These are phyloP conservation scores for Sycon ciliatum DNA, from an alignment of 37 sponge, comb jelly and placozoan genomes.

Conservation along the genomic window DNA sequence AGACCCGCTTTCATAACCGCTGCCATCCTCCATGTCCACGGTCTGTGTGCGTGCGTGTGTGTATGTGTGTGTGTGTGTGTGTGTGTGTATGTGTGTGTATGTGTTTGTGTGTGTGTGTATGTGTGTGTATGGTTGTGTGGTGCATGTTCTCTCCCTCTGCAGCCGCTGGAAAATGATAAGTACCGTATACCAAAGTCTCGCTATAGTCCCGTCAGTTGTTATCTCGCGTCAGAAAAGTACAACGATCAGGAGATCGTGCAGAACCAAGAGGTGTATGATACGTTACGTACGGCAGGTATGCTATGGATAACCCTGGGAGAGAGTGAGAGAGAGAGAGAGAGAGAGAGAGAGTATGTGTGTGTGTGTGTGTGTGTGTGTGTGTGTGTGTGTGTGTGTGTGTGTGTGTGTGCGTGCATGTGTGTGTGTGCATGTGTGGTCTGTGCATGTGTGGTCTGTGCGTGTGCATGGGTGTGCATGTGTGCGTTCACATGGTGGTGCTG, in stretches of 20 bases:
- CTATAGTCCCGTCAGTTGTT: conserved; percentile 58
- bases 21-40: conserved; percentile 17
- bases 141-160: too few relatives aligned
- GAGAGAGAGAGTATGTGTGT: neutral
- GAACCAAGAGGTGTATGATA: conserved; percentile 50
- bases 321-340: neutral
- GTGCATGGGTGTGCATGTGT: neutral
- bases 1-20: conserved; percentile 10
- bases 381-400: conserved; percentile 5
- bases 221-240: conserved; percentile 52
- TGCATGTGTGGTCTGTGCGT: neutral
- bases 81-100: neutral
- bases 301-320: neutral
- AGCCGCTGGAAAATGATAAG: conserved; percentile 28
- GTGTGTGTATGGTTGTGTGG: neutral
- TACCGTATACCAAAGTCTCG: conserved; percentile 22
- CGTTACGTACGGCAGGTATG: conserved; percentile 57
- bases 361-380: conserved; percentile 5
- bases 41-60: conserved; percentile 1
- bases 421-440: neutral
- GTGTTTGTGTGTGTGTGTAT: neutral
- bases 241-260: conserved; percentile 60
- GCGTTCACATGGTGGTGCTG: neutral
- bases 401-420: neutral
- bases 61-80: neutral